Conservation (phyloP, 2,888 invertebrate species). For the Nephrotoma appendiculata region DNA sequence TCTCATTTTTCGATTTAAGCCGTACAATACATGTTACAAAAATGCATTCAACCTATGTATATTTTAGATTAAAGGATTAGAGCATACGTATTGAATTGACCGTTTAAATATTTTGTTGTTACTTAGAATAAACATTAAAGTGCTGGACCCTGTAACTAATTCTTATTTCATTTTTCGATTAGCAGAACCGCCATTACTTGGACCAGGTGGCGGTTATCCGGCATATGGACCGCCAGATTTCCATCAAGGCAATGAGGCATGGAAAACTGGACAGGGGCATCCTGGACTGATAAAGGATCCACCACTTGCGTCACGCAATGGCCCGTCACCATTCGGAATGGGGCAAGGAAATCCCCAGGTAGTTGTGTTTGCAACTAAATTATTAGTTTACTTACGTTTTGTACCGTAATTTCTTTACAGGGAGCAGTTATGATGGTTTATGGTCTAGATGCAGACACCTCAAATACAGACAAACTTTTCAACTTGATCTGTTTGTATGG, state of each 20-base stretch:
- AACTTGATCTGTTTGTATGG: constrained; percentile 98
- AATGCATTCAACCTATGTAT: background rate
- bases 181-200: constrained; percentile 33
- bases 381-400: constrained; percentile 15
- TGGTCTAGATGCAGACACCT: constrained; percentile 82
- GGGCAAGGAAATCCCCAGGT: constrained; percentile 30
- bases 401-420: constrained; percentile 27
- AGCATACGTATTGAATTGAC: background rate
- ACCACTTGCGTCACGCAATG: constrained; percentile 33
- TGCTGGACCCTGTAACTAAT: background rate
- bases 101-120: background rate
- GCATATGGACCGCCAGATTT: constrained; percentile 32
- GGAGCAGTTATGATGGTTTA: constrained; percentile 97
- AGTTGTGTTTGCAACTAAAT: constrained; percentile 26
- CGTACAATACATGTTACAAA: background rate
- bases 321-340: constrained; percentile 29
- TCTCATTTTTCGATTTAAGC: background rate
- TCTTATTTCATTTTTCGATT: constrained; percentile 13
- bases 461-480: constrained; percentile 92
- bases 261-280: constrained; percentile 31
- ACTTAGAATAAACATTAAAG: background rate
- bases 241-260: constrained; percentile 31
- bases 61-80: background rate
- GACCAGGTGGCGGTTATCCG: constrained; percentile 29
- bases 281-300: constrained; percentile 45